Conservation (phyloP, 2,113 vertebrate species). For the Mormoops blainvillei region DNA sequence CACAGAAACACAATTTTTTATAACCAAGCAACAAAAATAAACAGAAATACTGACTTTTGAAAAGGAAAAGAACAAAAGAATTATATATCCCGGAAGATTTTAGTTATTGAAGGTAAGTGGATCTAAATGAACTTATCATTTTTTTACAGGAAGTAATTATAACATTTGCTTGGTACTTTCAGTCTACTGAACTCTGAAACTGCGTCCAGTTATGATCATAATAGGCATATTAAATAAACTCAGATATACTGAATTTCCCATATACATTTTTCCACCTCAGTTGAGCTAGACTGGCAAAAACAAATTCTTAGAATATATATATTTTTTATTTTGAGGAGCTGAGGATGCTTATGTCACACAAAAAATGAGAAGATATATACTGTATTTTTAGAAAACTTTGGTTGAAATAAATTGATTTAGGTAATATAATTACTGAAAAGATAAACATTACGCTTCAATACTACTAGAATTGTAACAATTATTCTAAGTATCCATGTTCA, state of each 20-base stretch:
- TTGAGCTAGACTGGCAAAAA: not conserved
- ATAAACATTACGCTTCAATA: not conserved
- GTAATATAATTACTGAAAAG: not conserved
- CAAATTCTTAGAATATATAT: not conserved
- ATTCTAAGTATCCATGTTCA: not conserved
- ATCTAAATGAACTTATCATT: not conserved
- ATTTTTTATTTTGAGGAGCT: not conserved
- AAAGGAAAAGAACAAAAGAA: not conserved
- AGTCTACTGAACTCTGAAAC: not conserved
- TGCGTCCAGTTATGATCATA: not conserved
- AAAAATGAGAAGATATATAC: not conserved
- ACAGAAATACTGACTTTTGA: not conserved
- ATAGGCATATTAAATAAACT: not conserved
- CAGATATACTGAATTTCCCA: not conserved
- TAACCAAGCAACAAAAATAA: not conserved
- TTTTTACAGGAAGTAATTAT: not conserved
- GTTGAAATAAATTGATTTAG: not conserved
- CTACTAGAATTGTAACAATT: not conserved
- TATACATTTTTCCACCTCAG: not conserved
- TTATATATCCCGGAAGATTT: not conserved
- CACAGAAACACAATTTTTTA: not conserved
- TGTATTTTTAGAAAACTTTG: constrained; percentile 26
- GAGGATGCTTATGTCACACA: not conserved
- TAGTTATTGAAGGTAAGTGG: not conserved
- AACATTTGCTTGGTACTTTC: not conserved